A percentile compares a stretch with the other conserved stretches of the same genome.
phyloP scores from a whole-genome alignment of 2,888 invertebrate species.

The Troglohyphantes excavatus region DNA sequence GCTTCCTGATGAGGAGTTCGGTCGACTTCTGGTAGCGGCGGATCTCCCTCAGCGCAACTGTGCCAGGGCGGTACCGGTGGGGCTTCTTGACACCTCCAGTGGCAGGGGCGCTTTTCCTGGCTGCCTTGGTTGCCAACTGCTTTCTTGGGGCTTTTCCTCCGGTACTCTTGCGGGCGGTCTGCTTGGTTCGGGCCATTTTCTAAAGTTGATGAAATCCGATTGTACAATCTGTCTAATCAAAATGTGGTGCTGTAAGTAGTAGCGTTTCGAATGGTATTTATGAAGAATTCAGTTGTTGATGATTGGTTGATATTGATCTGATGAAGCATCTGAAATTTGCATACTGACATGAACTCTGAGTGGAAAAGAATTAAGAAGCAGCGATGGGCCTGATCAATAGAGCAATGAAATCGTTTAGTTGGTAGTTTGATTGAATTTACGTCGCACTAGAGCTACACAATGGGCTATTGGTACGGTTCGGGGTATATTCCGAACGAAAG shows the following conservation, averaged over 20 bases:
- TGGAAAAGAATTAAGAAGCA: too few relatives aligned
- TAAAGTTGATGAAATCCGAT: not conserved
- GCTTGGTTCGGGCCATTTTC: slow-evolving; percentile 97
- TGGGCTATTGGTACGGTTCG: too few relatives aligned
- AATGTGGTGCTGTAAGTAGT: not conserved
- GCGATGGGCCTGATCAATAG: too few relatives aligned
- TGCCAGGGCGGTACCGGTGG: slow-evolving; percentile 97
- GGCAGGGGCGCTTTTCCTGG: slow-evolving; percentile 96
- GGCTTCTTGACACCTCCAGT: slow-evolving; percentile 98
- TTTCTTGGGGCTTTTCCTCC: slow-evolving; percentile 98
- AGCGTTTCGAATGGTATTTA: not conserved
- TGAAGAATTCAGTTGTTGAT: not conserved
- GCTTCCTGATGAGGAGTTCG: slow-evolving; percentile 92
- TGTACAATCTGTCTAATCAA: not conserved
- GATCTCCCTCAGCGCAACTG: slow-evolving; percentile 97
- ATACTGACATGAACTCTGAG: too few relatives aligned
- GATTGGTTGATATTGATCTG: not conserved
- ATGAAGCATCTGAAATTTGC: too few relatives aligned
- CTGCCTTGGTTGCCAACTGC: slow-evolving; percentile 95
- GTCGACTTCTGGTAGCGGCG: slow-evolving; percentile 98
- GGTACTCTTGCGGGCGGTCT: slow-evolving; percentile 97
- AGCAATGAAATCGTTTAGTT: too few relatives aligned
- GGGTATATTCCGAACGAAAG: too few relatives aligned
- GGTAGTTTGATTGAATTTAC: too few relatives aligned
- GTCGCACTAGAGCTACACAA: too few relatives aligned